These are phyloP conservation scores for Leptoteleia sp. DNA, from an alignment of 1,140 invertebrate genomes.

Conservation along the genomic window DNA sequence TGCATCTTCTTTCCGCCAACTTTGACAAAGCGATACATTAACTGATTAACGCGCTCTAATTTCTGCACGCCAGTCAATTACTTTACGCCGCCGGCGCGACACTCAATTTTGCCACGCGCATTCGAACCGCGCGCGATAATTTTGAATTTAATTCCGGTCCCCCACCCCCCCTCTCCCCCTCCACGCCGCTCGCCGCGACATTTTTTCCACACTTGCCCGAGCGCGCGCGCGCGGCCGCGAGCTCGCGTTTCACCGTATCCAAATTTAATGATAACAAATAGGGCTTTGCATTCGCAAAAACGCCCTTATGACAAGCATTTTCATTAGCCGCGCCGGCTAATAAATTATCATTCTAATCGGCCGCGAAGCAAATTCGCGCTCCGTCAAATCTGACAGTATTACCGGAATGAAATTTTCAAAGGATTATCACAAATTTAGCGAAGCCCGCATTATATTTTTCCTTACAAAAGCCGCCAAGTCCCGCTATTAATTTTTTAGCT, in stretches of 20 bases:
- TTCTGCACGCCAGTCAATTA: slow-evolving; percentile 14
- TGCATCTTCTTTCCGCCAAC: slow-evolving; percentile 42
- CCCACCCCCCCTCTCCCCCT: no score
- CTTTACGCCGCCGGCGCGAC: not conserved
- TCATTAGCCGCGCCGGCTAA: slow-evolving; percentile 10
- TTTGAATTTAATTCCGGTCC: slow-evolving; percentile 4
- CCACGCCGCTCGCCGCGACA: not conserved
- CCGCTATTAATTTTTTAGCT: slow-evolving; percentile 49
- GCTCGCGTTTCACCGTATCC: slow-evolving; percentile 9
- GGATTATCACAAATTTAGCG: slow-evolving; percentile 44
- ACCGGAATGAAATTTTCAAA: slow-evolving; percentile 30
- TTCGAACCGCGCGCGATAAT: slow-evolving; percentile 1
- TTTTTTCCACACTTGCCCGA: no score
- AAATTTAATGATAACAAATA: slow-evolving; percentile 55
- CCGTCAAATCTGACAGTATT: slow-evolving; percentile 43
- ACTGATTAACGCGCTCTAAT: slow-evolving; percentile 28
- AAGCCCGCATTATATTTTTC: slow-evolving; percentile 44
- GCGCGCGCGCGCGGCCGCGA: no score
- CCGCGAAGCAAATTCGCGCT: slow-evolving; percentile 6
- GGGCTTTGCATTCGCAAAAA: slow-evolving; percentile 7
- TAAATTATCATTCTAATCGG: slow-evolving; percentile 56
- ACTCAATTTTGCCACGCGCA: not conserved
- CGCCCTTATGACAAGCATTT: slow-evolving; percentile 8
- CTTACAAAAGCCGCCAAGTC: slow-evolving; percentile 34
- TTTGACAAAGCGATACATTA: slow-evolving; percentile 38